A percentile compares a stretch with the other conserved stretches of the same genome.
Conservation (phyloP, 1,140 invertebrate genomes). For the Gerris buenoi region DNA sequence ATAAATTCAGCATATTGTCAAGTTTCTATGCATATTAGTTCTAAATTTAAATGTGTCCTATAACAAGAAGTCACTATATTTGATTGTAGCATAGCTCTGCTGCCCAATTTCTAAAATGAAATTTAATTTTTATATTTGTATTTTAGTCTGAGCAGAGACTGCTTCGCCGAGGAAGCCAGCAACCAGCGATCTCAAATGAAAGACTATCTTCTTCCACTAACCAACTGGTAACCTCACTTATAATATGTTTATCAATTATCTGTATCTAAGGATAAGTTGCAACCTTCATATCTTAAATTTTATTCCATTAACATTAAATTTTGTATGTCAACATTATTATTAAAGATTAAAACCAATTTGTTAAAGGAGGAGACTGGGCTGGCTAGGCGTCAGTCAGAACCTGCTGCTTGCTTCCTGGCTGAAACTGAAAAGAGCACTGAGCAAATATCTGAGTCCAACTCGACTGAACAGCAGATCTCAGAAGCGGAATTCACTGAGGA, state of each 20-base stretch:
- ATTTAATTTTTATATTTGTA: not conserved
- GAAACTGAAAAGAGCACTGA: conserved; percentile 3
- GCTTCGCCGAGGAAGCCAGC: not conserved
- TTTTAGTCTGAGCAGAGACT: conserved; percentile 1
- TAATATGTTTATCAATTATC: too few relatives aligned
- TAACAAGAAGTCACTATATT: too few relatives aligned
- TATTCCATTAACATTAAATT: not conserved
- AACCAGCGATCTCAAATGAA: not conserved
- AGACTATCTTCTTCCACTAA: not conserved
- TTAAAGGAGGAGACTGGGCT: not conserved
- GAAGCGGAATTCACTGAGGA: conserved; percentile 21
- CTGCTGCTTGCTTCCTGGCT: not conserved
- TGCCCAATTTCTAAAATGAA: not conserved
- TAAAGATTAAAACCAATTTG: not conserved
- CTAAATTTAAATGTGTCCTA: too few relatives aligned
- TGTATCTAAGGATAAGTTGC: too few relatives aligned
- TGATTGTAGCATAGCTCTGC: too few relatives aligned
- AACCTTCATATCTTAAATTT: too few relatives aligned
- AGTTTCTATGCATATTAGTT: too few relatives aligned
- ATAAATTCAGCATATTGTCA: too few relatives aligned
- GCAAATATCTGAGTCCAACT: not conserved
- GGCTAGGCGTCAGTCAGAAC: not conserved
- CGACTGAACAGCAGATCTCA: conserved; percentile 15
- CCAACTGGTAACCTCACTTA: conserved; percentile 4
- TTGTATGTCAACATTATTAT: not conserved